These are phyloP conservation scores for Manis pentadactyla DNA, from an alignment of 2,797 vertebrate species.

Conservation along the genomic window DNA sequence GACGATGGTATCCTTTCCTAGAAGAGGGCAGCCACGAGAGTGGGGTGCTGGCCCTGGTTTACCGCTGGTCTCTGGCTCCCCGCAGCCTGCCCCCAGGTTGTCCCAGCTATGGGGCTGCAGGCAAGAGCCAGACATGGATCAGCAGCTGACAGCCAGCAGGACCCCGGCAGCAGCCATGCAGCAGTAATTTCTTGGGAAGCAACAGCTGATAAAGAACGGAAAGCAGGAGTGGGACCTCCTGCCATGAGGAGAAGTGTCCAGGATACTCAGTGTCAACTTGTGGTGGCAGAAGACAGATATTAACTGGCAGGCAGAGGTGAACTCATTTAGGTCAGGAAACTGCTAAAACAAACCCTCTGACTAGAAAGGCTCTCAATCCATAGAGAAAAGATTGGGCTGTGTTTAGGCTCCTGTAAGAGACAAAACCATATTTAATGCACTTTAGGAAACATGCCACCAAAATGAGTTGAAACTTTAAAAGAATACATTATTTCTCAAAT, in stretches of 20 bases:
- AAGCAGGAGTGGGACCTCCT: not conserved
- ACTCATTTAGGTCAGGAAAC: too few species aligned
- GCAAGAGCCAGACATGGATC: not conserved
- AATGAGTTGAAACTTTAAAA: not conserved
- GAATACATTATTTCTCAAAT: not conserved
- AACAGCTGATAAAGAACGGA: not conserved
- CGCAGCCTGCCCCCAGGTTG: not conserved
- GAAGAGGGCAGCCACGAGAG: not conserved
- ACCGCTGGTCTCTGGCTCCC: not conserved
- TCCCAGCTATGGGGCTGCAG: not conserved
- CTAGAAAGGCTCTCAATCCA: not conserved
- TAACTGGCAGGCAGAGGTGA: not conserved
- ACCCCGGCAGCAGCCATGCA: not conserved
- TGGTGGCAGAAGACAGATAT: not conserved
- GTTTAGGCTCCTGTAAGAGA: not conserved
- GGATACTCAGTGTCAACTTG: not conserved
- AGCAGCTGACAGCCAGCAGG: not conserved
- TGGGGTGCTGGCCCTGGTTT: not conserved
- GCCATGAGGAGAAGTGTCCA: not conserved
- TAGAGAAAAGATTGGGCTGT: not conserved
- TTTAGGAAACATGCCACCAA: slow-evolving; percentile 7
- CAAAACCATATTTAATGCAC: not conserved
- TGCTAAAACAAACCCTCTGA: not conserved
- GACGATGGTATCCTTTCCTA: not conserved
- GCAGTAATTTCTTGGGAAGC: not conserved